A percentile compares a stretch with the other conserved stretches of the same genome.
These are phyloP conservation scores for Ctenoplectra terminalis DNA, from an alignment of 1,140 invertebrate genomes.

Conservation along the genomic window DNA sequence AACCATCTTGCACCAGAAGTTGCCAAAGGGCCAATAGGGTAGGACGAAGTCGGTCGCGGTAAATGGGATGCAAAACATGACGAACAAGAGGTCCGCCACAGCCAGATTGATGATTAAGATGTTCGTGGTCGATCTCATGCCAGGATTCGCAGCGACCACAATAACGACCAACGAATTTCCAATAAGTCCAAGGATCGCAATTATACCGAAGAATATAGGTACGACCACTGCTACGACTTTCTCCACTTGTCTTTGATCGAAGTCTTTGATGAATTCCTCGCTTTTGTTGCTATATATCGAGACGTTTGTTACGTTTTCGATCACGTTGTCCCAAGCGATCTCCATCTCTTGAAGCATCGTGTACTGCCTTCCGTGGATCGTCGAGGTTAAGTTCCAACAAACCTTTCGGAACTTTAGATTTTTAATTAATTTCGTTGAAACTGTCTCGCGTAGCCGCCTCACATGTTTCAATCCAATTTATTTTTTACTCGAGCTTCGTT, in stretches of 20 bases:
- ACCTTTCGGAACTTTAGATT: not conserved
- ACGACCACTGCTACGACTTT: slow-evolving; percentile 89
- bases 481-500: not conserved
- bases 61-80: slow-evolving; percentile 97
- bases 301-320: not conserved
- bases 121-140: slow-evolving; percentile 97
- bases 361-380: not conserved
- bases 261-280: not conserved
- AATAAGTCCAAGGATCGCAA: slow-evolving; percentile 93
- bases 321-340: not conserved
- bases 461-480: not conserved
- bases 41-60: slow-evolving; percentile 95
- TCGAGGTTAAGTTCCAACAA: not conserved
- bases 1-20: slow-evolving; percentile 94
- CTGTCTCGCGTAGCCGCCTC: not conserved
- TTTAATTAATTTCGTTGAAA: not conserved
- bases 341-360: slow-evolving; percentile 42
- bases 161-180: slow-evolving; percentile 95
- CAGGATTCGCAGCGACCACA: slow-evolving; percentile 92
- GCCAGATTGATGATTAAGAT: slow-evolving; percentile 95
- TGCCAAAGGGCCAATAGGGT: slow-evolving; percentile 95
- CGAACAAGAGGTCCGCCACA: slow-evolving; percentile 95
- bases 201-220: slow-evolving; percentile 93
- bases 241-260: slow-evolving; percentile 78
- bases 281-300: not conserved